Base-by-base conservation (phyloP, 2,888 invertebrate species). In the Drosophila subquinaria region DNA sequence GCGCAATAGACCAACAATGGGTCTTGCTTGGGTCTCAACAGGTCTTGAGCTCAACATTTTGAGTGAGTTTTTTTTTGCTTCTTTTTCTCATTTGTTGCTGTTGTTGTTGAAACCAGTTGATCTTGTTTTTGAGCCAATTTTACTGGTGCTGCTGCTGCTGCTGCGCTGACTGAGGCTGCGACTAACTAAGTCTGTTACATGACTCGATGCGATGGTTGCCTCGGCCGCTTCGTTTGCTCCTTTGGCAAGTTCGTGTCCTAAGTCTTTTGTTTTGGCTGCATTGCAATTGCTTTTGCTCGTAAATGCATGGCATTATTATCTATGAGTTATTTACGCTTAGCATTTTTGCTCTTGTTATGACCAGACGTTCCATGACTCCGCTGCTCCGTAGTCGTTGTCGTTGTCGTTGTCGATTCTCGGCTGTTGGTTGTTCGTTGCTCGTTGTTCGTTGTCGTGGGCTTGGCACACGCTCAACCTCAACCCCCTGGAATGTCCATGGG, bases 241-340 rank as follows among this genome's bases (percentile, higher is more conserved):
- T 88, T 83, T 73, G 65, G 75, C 73, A 66, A 83, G 85, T 89
- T 90, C 84, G 90, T 89, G 87, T 90, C 90, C 87, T 90, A 90
- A 85, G 85, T 85, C 89, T 90, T 90, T 88, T 85, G 85, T 85
- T 85, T 88, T 88, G 82, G 63, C 72, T 62, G 64, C 71, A 68
- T 67, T 69, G 71, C 80, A 79, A 76, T 83, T 72, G 88, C 70
- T 53, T 71, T 71, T 57, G 51, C 65, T 73, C 69, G 85, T 61
- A 69, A 82, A 83, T 87, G 87, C 88, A 73, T 81, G 62, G 76
- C 87, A 88, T 84, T 88, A 89, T 84, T 89, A 85, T 84, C 86
- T 79, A 86, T 82, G 84, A 89, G 88, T 84, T 85, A 85, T 89
- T 88, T 85, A 84, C 85, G 88, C 81, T 82, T 64, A 70, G 69